Conservation (phyloP, 2,113 vertebrate genomes). For the Circaetus cinerascens region DNA sequence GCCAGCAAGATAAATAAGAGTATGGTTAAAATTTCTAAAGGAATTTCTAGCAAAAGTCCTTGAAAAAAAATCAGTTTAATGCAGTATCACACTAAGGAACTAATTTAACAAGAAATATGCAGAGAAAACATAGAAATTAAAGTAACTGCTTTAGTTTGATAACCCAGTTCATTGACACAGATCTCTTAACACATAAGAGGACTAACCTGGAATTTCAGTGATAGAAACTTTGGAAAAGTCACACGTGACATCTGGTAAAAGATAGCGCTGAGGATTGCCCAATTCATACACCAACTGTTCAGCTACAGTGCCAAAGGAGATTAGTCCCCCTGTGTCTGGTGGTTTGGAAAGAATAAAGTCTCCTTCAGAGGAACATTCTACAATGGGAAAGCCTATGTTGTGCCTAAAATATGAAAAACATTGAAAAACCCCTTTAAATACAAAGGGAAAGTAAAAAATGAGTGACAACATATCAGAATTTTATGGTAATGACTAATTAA, state of each 20-base stretch:
- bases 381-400: slow-evolving; percentile 84
- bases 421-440: neutral
- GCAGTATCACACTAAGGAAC: neutral
- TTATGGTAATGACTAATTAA: neutral
- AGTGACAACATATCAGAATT: neutral
- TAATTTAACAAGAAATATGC: neutral
- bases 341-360: slow-evolving; percentile 82
- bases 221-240: slow-evolving; percentile 85
- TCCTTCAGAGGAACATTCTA: slow-evolving; percentile 81
- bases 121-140: neutral
- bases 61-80: neutral
- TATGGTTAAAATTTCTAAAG: neutral
- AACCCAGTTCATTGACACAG: neutral
- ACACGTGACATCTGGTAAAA: slow-evolving; percentile 85
- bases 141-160: neutral
- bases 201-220: slow-evolving; percentile 81
- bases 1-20: neutral
- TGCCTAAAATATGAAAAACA: slow-evolving; percentile 75
- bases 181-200: neutral
- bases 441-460: neutral
- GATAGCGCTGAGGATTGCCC: slow-evolving; percentile 78
- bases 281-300: slow-evolving; percentile 89
- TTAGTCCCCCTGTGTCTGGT: slow-evolving; percentile 76
- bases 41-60: neutral
- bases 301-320: slow-evolving; percentile 82